Evolutionary conservation across 2,888 invertebrate genomes (phyloP).

Genomic region (Phortica okadai): DNA sequence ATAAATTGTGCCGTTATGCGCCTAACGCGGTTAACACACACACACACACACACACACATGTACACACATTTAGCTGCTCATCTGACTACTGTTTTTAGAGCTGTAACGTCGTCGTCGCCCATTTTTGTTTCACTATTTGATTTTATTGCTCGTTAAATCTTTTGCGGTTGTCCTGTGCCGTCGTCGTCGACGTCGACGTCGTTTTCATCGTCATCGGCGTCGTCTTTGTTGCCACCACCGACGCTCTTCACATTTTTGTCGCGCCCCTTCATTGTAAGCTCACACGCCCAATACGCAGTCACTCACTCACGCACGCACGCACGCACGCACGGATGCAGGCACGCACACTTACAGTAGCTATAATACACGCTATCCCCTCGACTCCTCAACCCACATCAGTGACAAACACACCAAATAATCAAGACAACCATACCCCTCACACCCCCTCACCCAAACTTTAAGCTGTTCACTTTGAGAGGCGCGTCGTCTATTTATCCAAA

Average conservation of each 20-base stretch:
- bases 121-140: slow-evolving; percentile 47
- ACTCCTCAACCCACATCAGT: neutral
- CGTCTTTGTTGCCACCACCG: slow-evolving; percentile 36
- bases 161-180: slow-evolving; percentile 66
- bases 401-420: neutral
- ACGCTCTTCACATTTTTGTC: neutral
- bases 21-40: neutral
- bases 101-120: slow-evolving; percentile 25
- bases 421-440: too few species aligned
- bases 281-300: neutral
- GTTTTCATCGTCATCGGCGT: slow-evolving; percentile 33
- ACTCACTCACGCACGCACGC: slow-evolving; percentile 5
- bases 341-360: neutral
- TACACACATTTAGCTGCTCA: neutral
- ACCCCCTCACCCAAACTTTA: too few species aligned
- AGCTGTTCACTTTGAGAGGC: too few species aligned
- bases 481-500: too few species aligned
- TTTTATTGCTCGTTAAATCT: slow-evolving; percentile 70
- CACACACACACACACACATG: neutral
- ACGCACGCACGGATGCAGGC: neutral
- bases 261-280: neutral
- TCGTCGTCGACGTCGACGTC: slow-evolving; percentile 54
- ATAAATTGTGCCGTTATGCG: slow-evolving; percentile 21
- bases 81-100: neutral
- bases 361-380: neutral